A percentile compares a stretch with the other conserved stretches of the same genome.
phyloP scores from a whole-genome alignment of 2,113 vertebrate species.

The Sorex araneus region DNA sequence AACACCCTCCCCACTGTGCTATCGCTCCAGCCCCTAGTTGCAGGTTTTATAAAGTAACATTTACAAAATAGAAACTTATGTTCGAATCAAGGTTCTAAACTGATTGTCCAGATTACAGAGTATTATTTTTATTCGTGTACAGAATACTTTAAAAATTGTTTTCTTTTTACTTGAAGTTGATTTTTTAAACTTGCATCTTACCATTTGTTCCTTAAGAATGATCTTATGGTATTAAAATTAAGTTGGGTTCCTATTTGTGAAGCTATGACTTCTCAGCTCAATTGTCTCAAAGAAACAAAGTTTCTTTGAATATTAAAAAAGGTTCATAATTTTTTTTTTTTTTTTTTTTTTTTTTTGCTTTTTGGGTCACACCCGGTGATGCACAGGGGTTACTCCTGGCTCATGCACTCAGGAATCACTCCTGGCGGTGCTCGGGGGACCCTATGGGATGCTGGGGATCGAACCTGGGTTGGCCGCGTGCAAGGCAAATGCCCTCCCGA shows the following conservation, averaged over 20 bases:
- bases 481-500: too few species aligned
- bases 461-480: too few species aligned
- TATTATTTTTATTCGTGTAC: too few species aligned
- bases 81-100: not conserved
- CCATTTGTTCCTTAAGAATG: not conserved
- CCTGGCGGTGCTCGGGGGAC: too few species aligned
- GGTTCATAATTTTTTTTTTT: not conserved
- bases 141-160: not conserved
- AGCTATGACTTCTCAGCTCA: slow-evolving; percentile 24
- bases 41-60: not conserved
- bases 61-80: not conserved
- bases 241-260: not conserved
- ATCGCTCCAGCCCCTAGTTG: not conserved
- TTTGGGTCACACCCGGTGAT: too few species aligned
- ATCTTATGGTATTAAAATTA: slow-evolving; percentile 4
- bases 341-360: too few species aligned
- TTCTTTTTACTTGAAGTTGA: slow-evolving; percentile 8
- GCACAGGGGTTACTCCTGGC: too few species aligned
- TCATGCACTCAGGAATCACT: too few species aligned
- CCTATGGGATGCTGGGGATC: too few species aligned
- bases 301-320: slow-evolving; percentile 61
- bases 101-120: not conserved
- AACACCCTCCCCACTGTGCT: too few species aligned
- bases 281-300: slow-evolving; percentile 54
- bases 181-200: not conserved